Percentiles rank a stretch among this genome's conserved stretches.
Evolutionary conservation across 1,140 invertebrate genomes (phyloP).

Genomic region (Drosophila lowei): DNA sequence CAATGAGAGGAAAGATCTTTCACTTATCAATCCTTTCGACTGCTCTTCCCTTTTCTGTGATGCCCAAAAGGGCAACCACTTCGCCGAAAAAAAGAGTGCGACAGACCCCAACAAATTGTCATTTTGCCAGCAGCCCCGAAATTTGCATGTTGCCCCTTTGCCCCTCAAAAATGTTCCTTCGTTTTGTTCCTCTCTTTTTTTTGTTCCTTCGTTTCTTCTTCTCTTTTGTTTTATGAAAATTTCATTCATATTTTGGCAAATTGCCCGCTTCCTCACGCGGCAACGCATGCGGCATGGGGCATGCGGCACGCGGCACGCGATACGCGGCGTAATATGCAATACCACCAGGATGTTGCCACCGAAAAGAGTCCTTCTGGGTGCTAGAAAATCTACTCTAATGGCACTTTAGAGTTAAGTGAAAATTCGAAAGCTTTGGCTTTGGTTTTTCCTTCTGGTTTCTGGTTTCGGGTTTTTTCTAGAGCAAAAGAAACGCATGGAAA

Average conservation of each 20-base stretch:
- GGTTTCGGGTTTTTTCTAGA: too few relatives aligned
- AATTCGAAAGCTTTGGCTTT: conserved; percentile 9
- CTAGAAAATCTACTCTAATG: conserved; percentile 36
- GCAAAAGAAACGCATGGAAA: background rate
- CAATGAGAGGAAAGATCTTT: too few relatives aligned
- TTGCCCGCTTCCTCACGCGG: conserved; percentile 20
- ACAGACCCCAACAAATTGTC: too few relatives aligned
- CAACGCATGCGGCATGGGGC: too few relatives aligned
- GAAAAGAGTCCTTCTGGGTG: conserved; percentile 31
- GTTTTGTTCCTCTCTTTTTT: conserved; percentile 16
- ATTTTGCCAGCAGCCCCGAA: background rate
- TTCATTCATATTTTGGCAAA: conserved; percentile 33
- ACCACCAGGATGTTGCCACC: conserved; percentile 9
- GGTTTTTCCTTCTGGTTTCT: background rate
- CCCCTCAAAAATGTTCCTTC: background rate
- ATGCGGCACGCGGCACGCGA: conserved; percentile 5
- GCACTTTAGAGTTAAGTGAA: conserved; percentile 40
- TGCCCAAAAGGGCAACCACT: too few relatives aligned
- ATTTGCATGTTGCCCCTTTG: background rate
- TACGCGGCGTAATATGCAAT: conserved; percentile 45
- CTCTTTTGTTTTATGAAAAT: conserved; percentile 15
- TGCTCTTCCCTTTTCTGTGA: too few relatives aligned
- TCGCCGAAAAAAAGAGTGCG: too few relatives aligned
- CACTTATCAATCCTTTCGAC: too few relatives aligned
- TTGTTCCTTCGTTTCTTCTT: conserved; percentile 6